phyloP scores from a whole-genome alignment of 2,797 vertebrate genomes.

The Hemibagrus guttatus region DNA sequence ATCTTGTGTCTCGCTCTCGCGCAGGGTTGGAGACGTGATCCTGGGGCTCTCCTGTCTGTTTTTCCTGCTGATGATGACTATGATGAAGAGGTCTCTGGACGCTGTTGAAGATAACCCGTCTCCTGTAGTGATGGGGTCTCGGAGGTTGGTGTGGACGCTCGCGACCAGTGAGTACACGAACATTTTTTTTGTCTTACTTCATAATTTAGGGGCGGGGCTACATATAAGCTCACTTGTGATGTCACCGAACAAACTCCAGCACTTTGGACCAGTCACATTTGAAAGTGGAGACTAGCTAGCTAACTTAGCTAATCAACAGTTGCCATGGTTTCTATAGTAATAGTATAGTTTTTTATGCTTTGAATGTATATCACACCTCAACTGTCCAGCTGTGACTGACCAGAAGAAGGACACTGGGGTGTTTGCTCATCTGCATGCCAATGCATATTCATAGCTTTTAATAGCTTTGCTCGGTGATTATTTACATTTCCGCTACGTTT shows the following conservation, averaged over 20 bases:
- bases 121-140: constrained; percentile 63
- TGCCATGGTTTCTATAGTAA: background rate
- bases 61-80: constrained; percentile 72
- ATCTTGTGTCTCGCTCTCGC: background rate
- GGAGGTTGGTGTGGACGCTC: constrained; percentile 76
- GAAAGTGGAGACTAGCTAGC: background rate
- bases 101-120: constrained; percentile 39
- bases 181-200: background rate
- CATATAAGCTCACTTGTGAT: background rate
- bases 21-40: constrained; percentile 80
- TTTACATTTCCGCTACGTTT: too few relatives aligned
- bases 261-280: background rate
- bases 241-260: background rate
- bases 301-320: background rate
- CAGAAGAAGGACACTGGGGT: background rate
- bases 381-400: background rate
- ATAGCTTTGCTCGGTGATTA: background rate
- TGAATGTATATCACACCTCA: background rate
- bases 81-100: constrained; percentile 76
- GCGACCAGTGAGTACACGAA: constrained; percentile 78
- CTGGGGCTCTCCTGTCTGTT: constrained; percentile 84
- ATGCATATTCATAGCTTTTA: background rate
- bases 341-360: background rate
- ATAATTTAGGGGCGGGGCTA: background rate
- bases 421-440: background rate